Evolutionary conservation across 2,797 vertebrate genomes (phyloP), one percentile per base, ranked within the genome.

Genomic region (Alauda arvensis): DNA sequence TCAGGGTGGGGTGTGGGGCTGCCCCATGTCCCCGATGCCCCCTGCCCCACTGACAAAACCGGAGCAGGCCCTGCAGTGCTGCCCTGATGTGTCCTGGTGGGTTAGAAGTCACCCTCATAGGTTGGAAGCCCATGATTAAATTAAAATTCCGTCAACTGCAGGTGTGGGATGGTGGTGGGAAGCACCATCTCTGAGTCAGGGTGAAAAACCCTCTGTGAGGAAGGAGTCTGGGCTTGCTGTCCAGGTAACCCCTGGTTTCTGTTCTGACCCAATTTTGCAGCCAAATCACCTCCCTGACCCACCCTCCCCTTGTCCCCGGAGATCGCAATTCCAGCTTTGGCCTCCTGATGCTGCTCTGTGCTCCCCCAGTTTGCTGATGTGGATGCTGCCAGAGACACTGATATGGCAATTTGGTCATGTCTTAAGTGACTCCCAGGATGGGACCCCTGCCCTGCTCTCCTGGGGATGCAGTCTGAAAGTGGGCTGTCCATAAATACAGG

Each of bases 11-110:
- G 25, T 39, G 25, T 37, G 57, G 34, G 48, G 67, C 55, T 42
- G 63, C 34, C 34, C 56, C 15, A 1, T 1, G 12, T 31, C 40
- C 43, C 1, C 18, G 0, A 0, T 8, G 15, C 33, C 42, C 39
- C 40, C 65, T 20, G 28, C 20, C 61, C 53, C 5, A 4, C 15
- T 62, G 11, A 10, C 2, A 1, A 55, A 66, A 21, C 49, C 0
- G 0, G 34, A 59, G 59, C 5, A 0, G 4, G 26, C n/a, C 67
- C 1, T 0, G 43, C 0, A 1, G 33, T 2, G 2, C 43, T 48
- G 49, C 66, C 10, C 5, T 34, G n/a, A 25, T 1, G 0, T 33
- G 28, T 37, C 23, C 57, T 61, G 34, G 20, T 23, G 6, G 37
- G 34, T 75, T 18, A 6, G 21, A 78, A 85, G 31, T 25, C 8